Base-by-base conservation (phyloP, 1,140 invertebrate species). In the Lepidotrigona ventralis region DNA sequence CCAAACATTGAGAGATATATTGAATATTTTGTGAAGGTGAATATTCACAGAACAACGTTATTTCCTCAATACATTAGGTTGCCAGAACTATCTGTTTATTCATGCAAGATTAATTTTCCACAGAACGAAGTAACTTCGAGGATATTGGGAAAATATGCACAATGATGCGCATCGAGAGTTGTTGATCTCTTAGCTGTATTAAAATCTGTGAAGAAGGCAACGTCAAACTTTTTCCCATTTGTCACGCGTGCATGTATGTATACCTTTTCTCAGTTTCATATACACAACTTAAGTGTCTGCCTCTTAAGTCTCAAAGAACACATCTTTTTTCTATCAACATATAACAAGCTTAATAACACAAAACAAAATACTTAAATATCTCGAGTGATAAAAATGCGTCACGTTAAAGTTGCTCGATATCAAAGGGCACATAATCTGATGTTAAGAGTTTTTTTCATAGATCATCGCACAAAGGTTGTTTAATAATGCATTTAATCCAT, bases 101-200 rank as follows among this genome's bases (percentile, higher is more conserved):
- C 71, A 29, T 21, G 71, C 71, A 54, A 72, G 23, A 54, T 72
- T 29, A 15, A 53, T 72, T 72, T 72, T 69, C 11, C n/a, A 54
- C 29, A 72, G 21, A 72, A 23, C 23, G 51, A 26, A 53, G 17
- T n/a, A 72, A 72, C 26, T 21, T 72, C n/a, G 51, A 54, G n/a
- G 26, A 54, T 72, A 72, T 72, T 72, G 71, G 71, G 21, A 72
- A 72, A 72, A 51, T 54, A 54, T 21, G 46, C 23, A 54, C 1
- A 51, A 54, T 54, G 26, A 19, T 21, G 71, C 71, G 71, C 26
- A 53, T 72, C 26, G 71, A 51, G 51, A 72, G 71, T 23, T 8
- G 51, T 29, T 53, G 71, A 72, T 72, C 51, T 54, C n/a, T 72
- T 39, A 53, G 71, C 51, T 54, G 12, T 54, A 29, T 72, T 54